These are phyloP conservation scores for Platycheirus albimanus DNA, from an alignment of 2,888 invertebrate genomes.

Conservation along the genomic window DNA sequence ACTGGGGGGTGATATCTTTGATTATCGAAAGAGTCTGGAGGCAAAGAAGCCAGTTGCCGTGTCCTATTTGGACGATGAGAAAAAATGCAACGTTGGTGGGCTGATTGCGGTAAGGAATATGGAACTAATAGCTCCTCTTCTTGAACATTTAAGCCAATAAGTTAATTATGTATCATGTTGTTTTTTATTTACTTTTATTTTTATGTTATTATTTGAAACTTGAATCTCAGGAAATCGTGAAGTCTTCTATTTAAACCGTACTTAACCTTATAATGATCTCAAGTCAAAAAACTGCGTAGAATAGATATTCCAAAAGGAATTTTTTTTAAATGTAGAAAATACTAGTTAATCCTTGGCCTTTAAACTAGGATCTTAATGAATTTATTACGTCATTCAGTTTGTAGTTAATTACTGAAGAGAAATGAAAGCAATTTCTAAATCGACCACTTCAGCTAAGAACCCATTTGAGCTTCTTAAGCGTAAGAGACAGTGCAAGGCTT, in stretches of 20 bases:
- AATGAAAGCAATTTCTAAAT: too few species aligned
- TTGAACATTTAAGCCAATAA: slow-evolving; percentile 71
- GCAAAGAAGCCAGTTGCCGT: slow-evolving; percentile 78
- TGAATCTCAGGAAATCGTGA: slow-evolving; percentile 17
- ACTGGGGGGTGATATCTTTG: slow-evolving; percentile 88
- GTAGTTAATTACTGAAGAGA: too few species aligned
- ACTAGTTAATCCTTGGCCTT: too few species aligned
- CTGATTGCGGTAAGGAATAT: slow-evolving; percentile 84
- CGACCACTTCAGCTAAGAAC: too few species aligned
- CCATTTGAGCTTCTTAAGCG: too few species aligned
- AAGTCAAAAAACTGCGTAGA: slow-evolving; percentile 24
- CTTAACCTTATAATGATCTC: background rate
- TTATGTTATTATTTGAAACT: background rate
- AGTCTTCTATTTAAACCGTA: background rate
- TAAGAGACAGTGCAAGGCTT: too few species aligned
- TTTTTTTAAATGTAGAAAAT: too few species aligned
- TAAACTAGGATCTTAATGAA: too few species aligned
- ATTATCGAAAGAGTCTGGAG: slow-evolving; percentile 79
- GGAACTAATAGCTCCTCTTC: slow-evolving; percentile 78
- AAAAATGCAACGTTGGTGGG: slow-evolving; percentile 84
- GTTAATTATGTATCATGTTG: background rate
- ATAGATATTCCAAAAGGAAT: too few species aligned
- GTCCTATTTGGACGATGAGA: slow-evolving; percentile 77
- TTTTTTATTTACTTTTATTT: background rate
- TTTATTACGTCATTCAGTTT: too few species aligned